Evolutionary conservation across 2,113 vertebrate genomes (phyloP), one percentile per base, ranked within the genome.

Genomic region (Ranitomeya variabilis): DNA sequence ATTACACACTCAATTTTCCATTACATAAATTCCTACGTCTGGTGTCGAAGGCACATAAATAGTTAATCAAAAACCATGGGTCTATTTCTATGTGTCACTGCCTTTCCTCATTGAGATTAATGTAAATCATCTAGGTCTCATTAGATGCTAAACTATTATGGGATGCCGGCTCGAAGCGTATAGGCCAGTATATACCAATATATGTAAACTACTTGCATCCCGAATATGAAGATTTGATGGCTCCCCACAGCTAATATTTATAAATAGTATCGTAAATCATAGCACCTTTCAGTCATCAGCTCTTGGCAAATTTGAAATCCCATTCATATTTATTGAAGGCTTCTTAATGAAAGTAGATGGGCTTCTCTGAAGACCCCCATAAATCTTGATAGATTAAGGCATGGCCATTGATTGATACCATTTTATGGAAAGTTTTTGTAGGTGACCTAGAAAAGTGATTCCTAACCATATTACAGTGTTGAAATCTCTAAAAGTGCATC

Each of bases 21-120:
- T 77, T 7, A n/a, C 16, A 78, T 2, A 19, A 78, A 54, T 19
- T 78, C 1, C 23, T 13, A 69, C 10, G 12, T 10, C 76, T 55
- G 54, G 16, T 45, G 5, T 81, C 7, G 6, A 3, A 18, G 57
- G 80, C 18, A 67, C 31, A 51, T 51, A 67, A 83, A 67, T 62
- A 69, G 62, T 83, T 83, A 83, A 83, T 67, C 19, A n/a, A n/a
- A 45, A n/a, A 51, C 19, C 59, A 21, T 54, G 23, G 57, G 26
- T 86, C 60, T 79, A 79, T 86, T 86, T 79, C 84, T n/a, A 54
- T 73, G 76, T 86, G 85, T 86, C 85, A 86, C 59, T 54, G 74
- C 12, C 51, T 77, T 51, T 60, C 31, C n/a, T 86, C 59, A 86
- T 79, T 86, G 85, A 86, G 85, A 86, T 86, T 86, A 86, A 86